Percentiles rank a stretch among this genome's conserved stretches.
phyloP scores from a whole-genome alignment of 2,113 vertebrate genomes.

The Calidris pygmaea region DNA sequence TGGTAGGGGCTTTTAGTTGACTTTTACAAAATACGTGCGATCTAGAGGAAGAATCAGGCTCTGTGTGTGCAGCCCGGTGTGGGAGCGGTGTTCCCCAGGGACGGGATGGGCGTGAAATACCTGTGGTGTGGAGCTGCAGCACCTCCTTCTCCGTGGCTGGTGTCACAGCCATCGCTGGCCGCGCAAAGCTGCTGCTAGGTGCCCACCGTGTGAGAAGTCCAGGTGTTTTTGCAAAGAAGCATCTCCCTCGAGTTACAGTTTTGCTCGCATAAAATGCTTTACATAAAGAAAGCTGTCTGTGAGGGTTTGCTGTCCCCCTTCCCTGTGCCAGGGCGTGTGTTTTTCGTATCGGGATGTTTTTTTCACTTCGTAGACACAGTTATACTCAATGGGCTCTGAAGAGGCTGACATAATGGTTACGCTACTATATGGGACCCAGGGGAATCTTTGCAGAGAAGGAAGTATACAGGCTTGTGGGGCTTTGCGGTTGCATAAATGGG shows the following conservation, averaged over 20 bases:
- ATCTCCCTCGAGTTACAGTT: not conserved
- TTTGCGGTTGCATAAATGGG: not conserved
- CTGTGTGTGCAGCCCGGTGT: not conserved
- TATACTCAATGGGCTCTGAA: not conserved
- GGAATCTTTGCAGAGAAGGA: not conserved
- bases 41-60: not conserved
- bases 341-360: not conserved
- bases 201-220: not conserved
- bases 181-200: too few species aligned
- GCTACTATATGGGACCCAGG: not conserved
- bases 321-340: fast-evolving
- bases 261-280: not conserved
- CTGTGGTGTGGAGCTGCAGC: not conserved
- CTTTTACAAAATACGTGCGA: not conserved
- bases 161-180: not conserved
- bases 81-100: not conserved
- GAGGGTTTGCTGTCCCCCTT: not conserved
- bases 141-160: not conserved
- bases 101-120: not conserved
- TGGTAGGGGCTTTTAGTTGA: not conserved
- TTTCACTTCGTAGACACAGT: not conserved
- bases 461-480: not conserved
- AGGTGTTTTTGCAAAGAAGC: not conserved
- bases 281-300: not conserved
- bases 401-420: not conserved